These are phyloP conservation scores for Catostylus mosaicus DNA, from an alignment of 30 jellyfish, hydroid and myxozoan species.

Conservation along the genomic window DNA sequence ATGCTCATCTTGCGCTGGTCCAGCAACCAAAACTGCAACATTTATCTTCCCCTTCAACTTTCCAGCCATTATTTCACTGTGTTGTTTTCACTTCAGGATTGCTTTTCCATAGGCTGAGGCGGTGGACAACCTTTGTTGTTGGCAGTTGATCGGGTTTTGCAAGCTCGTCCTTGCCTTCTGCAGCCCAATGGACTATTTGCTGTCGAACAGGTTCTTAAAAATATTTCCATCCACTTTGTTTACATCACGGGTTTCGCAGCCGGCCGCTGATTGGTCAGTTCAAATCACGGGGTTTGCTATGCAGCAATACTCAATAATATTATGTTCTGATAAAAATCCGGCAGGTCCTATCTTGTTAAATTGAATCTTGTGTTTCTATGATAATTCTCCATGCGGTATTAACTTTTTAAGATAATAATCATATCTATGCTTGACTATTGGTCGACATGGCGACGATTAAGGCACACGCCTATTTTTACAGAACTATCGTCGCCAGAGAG, in stretches of 20 bases:
- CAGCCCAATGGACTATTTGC: not conserved
- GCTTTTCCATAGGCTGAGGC: not conserved
- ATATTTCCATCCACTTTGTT: constrained; percentile 31
- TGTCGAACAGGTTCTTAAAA: constrained; percentile 21
- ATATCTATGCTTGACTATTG: too few relatives aligned
- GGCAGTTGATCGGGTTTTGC: not conserved
- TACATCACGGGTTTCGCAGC: constrained; percentile 45
- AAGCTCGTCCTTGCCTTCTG: constrained; percentile 2
- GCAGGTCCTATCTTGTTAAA: not conserved
- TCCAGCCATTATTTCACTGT: constrained; percentile 10
- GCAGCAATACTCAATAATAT: not conserved
- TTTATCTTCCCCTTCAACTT: not conserved
- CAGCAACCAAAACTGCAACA: constrained; percentile 68
- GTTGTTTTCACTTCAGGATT: not conserved
- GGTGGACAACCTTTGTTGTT: not conserved
- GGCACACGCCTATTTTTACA: too few relatives aligned
- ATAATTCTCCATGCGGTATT: too few relatives aligned
- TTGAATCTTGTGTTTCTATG: not conserved
- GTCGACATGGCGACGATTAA: too few relatives aligned
- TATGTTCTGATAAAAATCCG: not conserved
- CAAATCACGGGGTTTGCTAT: constrained; percentile 50
- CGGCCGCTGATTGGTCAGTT: constrained; percentile 51
- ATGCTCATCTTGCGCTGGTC: constrained; percentile 51
- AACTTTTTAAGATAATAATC: too few relatives aligned
- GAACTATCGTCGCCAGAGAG: too few relatives aligned